Base-by-base conservation (phyloP, 2,888 invertebrate genomes). In the Theretra japonica region DNA sequence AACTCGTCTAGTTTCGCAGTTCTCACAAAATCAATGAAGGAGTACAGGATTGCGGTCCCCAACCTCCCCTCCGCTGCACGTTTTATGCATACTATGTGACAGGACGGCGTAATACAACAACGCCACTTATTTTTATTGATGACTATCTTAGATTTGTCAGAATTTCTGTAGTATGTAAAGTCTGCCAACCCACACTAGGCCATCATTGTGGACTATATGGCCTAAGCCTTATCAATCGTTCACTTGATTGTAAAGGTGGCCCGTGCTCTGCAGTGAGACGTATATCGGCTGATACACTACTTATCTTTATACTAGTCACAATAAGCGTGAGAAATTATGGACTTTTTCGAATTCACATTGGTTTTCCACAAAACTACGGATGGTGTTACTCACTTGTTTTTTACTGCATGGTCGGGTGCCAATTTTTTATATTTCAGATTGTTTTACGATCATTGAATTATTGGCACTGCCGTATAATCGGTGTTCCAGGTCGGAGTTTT, bases 21-120 rank as follows among this genome's bases (percentile, higher is more conserved):
- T 77, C 83, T 73, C 73, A 77, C 77, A 84, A 84, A 87, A 87
- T 85, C 86, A 87, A 88, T 86, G 86, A 82, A 86, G 83, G 76
- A 83, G 82, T 75, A 77, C 79, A 78, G 80, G 75, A 80, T 81
- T 82, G 82, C 79, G 78, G 80, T 65, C 79, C 80, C 79, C 77
- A 70, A 73, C 76, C 74, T 75, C 75, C 74, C 80, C 75, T 73
- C 65, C 73, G 73, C 72, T 76, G 76, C 76, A 79, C 77, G 76
- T 80, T 83, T 82, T 80, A 78, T 83, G 83, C 80, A 82, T 82
- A 82, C 77, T 79, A 80, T 79, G 80, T 81, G 53, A 79, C 76
- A 3, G 25, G 23, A 50, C 28, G 41, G 57, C 21, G 50, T 58
- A 8, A 59, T 33, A 33, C 62, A 71, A 68, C 48, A 79, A 81